phyloP scores from a whole-genome alignment of 1,140 invertebrate species.

The Drosophila albomicans region DNA sequence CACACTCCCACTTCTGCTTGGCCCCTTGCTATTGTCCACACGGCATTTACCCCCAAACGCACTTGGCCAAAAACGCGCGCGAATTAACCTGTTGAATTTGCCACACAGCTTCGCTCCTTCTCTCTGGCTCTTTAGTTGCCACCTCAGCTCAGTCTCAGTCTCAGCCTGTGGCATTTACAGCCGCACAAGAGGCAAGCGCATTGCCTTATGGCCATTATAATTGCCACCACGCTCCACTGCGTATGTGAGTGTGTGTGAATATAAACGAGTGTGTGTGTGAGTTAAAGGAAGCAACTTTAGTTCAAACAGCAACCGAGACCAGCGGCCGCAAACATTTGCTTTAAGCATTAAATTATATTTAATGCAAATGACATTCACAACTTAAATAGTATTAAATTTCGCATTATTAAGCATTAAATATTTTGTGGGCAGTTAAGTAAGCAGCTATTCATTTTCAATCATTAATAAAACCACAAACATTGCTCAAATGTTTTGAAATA shows the following conservation, averaged over 20 bases:
- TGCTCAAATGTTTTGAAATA: too few relatives aligned
- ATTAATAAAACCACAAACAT: background rate
- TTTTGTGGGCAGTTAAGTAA: background rate
- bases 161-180: conserved; percentile 27
- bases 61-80: conserved; percentile 52
- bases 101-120: background rate
- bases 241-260: conserved; percentile 3
- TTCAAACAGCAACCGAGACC: conserved; percentile 9
- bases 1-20: conserved; percentile 10
- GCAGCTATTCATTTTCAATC: background rate
- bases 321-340: background rate
- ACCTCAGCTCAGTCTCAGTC: conserved; percentile 2
- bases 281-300: conserved; percentile 22
- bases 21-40: conserved; percentile 12
- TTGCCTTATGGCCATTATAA: conserved; percentile 48
- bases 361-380: background rate
- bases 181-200: conserved; percentile 30
- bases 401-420: background rate
- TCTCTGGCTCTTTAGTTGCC: conserved; percentile 6
- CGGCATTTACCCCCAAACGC: conserved; percentile 31
- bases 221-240: conserved; percentile 16
- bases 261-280: background rate
- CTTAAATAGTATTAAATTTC: background rate
- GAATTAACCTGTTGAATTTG: conserved; percentile 75
- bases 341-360: conserved; percentile 3